Base-by-base conservation (phyloP, 35 echinoderm and acorn worm species). In the Ophioderma brevispina region DNA sequence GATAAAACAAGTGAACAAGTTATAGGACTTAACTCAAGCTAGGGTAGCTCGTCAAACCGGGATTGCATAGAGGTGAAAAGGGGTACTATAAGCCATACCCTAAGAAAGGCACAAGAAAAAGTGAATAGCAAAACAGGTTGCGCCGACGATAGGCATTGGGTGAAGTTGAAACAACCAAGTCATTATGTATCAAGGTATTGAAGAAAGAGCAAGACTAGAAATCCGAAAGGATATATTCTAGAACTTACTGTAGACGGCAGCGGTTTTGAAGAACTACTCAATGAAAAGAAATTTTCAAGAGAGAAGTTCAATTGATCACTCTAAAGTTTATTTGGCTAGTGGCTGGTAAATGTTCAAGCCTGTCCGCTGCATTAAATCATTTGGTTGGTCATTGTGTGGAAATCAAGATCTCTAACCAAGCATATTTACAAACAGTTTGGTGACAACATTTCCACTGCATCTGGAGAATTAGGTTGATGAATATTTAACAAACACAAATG, bases 201-300 rank as follows among this genome's bases (percentile, higher is more conserved):
- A n/a, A n/a, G n/a, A n/a, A n/a, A n/a, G n/a, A n/a, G n/a, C n/a
- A n/a, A n/a, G n/a, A n/a, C n/a, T n/a, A n/a, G n/a, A n/a, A n/a
- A n/a, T n/a, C n/a, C n/a, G n/a, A n/a, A n/a, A n/a, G n/a, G n/a
- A n/a, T n/a, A n/a, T n/a, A n/a, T n/a, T n/a, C n/a, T n/a, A n/a
- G n/a, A 59, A 46, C 38, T 91, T 0, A 76, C 81, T 37, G 39
- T 40, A 5, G 78, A 35, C 35, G 35, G 41, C 36, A 78, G 40
- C 37, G 82, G 90, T 13, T 80, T 85, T 21, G 75, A 91, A 38
- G 40, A 81, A 39, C 39, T 91, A 21, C 64, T 91, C 1, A 43
- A 86, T 55, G 64, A 86, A 77, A 25, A 31, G 1, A 82, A 91
- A n/a, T 85, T 91, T 50, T 82, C 75, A 11, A 70, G 83, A n/a